These are phyloP conservation scores for Drosophila setosimentum DNA, from an alignment of 2,888 invertebrate genomes.

Conservation along the genomic window DNA sequence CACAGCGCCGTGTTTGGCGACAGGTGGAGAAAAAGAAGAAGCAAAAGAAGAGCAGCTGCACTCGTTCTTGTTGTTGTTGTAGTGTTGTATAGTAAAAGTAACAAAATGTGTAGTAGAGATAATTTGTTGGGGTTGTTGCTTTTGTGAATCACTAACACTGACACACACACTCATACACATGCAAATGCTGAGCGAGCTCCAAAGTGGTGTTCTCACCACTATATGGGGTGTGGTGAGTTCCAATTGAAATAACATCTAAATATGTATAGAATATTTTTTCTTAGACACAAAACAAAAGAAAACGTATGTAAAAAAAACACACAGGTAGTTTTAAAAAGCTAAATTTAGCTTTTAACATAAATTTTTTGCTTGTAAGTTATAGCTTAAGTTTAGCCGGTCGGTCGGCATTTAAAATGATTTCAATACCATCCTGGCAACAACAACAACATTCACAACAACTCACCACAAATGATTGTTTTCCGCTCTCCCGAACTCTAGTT, in stretches of 20 bases:
- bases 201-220: constrained; percentile 43
- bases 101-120: constrained; percentile 71
- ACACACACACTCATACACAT: constrained; percentile 9
- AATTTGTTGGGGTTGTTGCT: constrained; percentile 73
- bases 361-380: not conserved
- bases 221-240: constrained; percentile 61
- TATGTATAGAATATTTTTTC: constrained; percentile 53
- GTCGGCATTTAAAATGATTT: constrained; percentile 45
- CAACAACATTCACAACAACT: constrained; percentile 53
- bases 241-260: constrained; percentile 52
- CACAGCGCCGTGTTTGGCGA: constrained; percentile 44
- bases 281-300: constrained; percentile 17
- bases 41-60: constrained; percentile 55
- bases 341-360: constrained; percentile 4
- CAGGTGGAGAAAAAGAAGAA: constrained; percentile 56
- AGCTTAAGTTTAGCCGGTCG: constrained; percentile 38
- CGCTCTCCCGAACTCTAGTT: constrained; percentile 57
- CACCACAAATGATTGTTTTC: constrained; percentile 70
- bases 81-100: constrained; percentile 57
- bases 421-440: constrained; percentile 55
- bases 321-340: constrained; percentile 26
- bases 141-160: constrained; percentile 68
- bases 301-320: constrained; percentile 4
- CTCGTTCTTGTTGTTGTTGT: constrained; percentile 29
- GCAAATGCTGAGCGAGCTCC: constrained; percentile 51